These are phyloP conservation scores for Gobiocypris rarus DNA, from an alignment of 2,113 vertebrate species.

Conservation along the genomic window DNA sequence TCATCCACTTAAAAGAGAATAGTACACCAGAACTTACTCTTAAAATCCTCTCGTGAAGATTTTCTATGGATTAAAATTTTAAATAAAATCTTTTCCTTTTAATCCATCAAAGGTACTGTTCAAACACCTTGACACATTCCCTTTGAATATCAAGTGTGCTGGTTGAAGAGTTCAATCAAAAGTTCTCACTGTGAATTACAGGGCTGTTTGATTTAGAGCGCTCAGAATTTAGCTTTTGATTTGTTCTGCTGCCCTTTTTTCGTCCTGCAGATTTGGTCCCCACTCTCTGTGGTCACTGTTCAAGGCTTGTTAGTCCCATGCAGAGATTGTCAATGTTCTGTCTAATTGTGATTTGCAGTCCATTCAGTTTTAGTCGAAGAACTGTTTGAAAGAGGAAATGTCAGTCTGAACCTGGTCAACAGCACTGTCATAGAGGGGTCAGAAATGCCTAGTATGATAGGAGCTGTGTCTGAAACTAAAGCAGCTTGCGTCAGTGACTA, in stretches of 20 bases:
- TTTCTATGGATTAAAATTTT: slow-evolving; percentile 55
- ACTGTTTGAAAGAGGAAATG: background rate
- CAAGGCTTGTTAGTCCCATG: slow-evolving; percentile 14
- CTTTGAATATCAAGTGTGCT: slow-evolving; percentile 43
- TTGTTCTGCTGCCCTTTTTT: slow-evolving; percentile 4
- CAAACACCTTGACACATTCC: slow-evolving; percentile 56
- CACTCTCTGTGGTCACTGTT: slow-evolving; percentile 8
- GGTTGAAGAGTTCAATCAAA: slow-evolving; percentile 45
- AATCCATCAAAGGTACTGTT: slow-evolving; percentile 53
- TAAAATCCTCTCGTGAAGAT: slow-evolving; percentile 48
- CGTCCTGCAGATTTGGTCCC: background rate
- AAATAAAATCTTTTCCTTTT: slow-evolving; percentile 57
- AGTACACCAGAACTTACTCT: slow-evolving; percentile 34
- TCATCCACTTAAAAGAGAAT: slow-evolving; percentile 51
- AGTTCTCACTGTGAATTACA: slow-evolving; percentile 37
- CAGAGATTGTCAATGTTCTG: slow-evolving; percentile 6
- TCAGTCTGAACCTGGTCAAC: background rate
- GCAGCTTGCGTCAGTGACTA: background rate
- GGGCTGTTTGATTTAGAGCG: slow-evolving; percentile 44
- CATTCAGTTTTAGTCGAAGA: background rate
- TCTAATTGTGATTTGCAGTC: slow-evolving; percentile 25
- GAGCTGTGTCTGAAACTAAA: background rate
- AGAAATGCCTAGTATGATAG: background rate
- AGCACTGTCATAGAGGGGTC: background rate
- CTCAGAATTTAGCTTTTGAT: slow-evolving; percentile 33